Percentiles rank a stretch among this genome's conserved stretches.
Conservation (phyloP, 2,797 vertebrate genomes). For the Danio albolineatus region DNA sequence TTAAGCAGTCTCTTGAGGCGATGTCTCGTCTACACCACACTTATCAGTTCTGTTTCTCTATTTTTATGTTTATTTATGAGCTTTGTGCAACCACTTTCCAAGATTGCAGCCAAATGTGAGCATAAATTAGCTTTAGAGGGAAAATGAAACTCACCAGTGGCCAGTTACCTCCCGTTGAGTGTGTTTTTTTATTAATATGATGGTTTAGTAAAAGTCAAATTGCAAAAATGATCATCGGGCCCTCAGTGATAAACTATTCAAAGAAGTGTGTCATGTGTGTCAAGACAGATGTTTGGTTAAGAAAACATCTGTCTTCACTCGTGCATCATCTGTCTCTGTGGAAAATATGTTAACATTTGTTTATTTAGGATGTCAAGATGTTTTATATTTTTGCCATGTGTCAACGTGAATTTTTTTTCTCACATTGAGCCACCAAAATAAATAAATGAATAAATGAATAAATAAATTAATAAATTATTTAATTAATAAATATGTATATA, state of each 20-base stretch:
- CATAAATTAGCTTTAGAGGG: slow-evolving; percentile 1
- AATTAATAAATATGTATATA: no score
- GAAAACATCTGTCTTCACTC: slow-evolving; percentile 6
- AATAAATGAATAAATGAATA: no score
- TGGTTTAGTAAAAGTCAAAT: background rate
- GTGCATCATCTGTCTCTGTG: background rate
- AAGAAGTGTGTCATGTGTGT: background rate
- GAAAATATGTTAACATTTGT: background rate
- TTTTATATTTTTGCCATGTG: background rate
- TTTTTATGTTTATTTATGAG: background rate
- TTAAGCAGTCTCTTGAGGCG: background rate
- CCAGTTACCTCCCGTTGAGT: background rate
- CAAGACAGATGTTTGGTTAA: slow-evolving; percentile 5
- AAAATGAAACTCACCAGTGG: slow-evolving; percentile 7
- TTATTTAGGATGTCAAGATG: background rate
- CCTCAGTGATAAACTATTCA: background rate
- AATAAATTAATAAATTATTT: no score
- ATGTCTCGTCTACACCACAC: background rate
- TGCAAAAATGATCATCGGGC: background rate
- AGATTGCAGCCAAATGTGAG: slow-evolving; percentile 1
- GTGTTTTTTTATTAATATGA: background rate
- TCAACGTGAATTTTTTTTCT: slow-evolving; percentile 4
- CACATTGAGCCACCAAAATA: background rate
- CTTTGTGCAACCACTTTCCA: background rate
- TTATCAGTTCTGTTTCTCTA: background rate